These are phyloP conservation scores for Deilephila porcellus DNA, from an alignment of 2,888 invertebrate species.

Conservation along the genomic window DNA sequence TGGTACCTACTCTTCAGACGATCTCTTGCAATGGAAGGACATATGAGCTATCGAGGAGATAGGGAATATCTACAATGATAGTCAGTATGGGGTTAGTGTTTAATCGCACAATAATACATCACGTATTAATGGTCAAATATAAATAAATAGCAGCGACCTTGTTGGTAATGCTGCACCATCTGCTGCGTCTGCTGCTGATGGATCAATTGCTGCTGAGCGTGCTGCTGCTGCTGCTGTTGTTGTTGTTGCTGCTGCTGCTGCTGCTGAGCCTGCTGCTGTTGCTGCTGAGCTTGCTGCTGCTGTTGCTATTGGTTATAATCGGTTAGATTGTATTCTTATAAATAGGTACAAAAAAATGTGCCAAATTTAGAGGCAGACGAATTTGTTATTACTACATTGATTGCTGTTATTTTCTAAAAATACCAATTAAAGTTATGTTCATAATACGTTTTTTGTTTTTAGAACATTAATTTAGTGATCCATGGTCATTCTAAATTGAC, in stretches of 20 bases:
- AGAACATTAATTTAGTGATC: no score
- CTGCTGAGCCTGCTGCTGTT: slow-evolving; percentile 46
- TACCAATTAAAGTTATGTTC: no score
- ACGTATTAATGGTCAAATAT: not conserved
- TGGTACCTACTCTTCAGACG: no score
- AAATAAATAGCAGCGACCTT: slow-evolving; percentile 57
- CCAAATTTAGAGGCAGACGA: not conserved
- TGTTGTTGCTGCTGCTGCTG: slow-evolving; percentile 63
- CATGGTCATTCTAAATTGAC: no score
- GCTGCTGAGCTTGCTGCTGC: slow-evolving; percentile 47
- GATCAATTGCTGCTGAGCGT: slow-evolving; percentile 64
- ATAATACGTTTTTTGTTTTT: no score
- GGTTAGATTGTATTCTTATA: not conserved
- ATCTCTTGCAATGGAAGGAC: no score
- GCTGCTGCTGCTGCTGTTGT: slow-evolving; percentile 53
- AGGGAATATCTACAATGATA: no score
- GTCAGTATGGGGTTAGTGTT: no score
- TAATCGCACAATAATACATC: no score
- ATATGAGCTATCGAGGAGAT: no score
- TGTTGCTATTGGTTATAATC: slow-evolving; percentile 34
- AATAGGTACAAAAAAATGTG: not conserved
- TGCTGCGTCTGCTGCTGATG: slow-evolving; percentile 75
- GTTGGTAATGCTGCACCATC: slow-evolving; percentile 76
- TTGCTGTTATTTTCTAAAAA: no score
- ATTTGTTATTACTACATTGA: not conserved